phyloP scores from a whole-genome alignment of 2,888 invertebrate genomes.

The Linyphia triangularis region DNA sequence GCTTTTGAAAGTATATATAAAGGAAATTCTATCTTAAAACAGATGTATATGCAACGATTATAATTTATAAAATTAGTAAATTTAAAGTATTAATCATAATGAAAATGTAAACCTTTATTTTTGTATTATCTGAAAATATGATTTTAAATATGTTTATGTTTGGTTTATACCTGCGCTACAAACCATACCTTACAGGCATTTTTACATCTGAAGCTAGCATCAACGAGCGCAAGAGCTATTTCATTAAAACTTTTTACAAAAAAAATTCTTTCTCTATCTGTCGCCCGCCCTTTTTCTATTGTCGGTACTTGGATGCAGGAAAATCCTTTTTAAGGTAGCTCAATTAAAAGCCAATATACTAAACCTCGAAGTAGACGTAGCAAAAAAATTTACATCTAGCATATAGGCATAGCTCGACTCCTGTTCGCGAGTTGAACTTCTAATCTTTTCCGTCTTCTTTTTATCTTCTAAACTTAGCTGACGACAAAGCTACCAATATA shows the following conservation, averaged over 20 bases:
- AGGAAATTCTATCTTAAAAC: too few species aligned
- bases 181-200: not conserved
- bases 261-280: slow-evolving; percentile 28
- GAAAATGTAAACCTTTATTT: too few species aligned
- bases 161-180: not conserved
- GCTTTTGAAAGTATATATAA: too few species aligned
- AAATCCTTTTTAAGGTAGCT: slow-evolving; percentile 71
- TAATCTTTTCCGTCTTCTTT: slow-evolving; percentile 71
- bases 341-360: slow-evolving; percentile 74
- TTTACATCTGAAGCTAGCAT: slow-evolving; percentile 11
- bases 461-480: slow-evolving; percentile 71
- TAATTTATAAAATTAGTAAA: too few species aligned
- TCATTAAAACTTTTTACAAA: slow-evolving; percentile 43
- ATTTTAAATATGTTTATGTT: not conserved
- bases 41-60: too few species aligned
- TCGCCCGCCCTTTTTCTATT: slow-evolving; percentile 36
- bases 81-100: too few species aligned
- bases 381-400: slow-evolving; percentile 67
- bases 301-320: slow-evolving; percentile 59
- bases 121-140: too few species aligned
- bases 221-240: slow-evolving; percentile 51
- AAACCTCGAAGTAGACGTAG: slow-evolving; percentile 71
- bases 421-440: slow-evolving; percentile 38
- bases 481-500: slow-evolving; percentile 59
- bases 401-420: slow-evolving; percentile 63